Conservation (phyloP, 1,140 invertebrate species). For the Sminthurinus signatus region DNA sequence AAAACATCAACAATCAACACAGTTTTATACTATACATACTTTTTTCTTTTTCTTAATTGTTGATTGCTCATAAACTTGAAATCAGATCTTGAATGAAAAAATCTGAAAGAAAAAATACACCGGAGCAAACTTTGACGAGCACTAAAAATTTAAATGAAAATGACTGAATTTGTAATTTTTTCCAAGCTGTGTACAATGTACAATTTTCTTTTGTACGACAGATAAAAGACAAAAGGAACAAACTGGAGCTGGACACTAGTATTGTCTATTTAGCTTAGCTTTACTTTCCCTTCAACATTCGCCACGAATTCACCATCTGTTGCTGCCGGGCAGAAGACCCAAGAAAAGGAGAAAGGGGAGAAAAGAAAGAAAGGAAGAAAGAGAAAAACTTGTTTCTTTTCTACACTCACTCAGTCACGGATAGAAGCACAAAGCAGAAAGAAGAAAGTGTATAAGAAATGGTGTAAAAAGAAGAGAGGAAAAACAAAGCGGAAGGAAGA, state of each 20-base stretch:
- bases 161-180: background rate
- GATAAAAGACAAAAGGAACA: background rate
- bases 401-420: too few species aligned
- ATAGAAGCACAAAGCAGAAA: background rate
- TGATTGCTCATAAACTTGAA: too few species aligned
- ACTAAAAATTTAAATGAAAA: background rate
- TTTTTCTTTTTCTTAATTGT: too few species aligned
- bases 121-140: background rate
- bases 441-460: background rate
- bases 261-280: background rate
- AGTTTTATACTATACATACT: too few species aligned
- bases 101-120: too few species aligned
- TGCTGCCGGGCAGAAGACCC: constrained; percentile 5
- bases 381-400: background rate
- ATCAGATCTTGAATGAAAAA: too few species aligned
- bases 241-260: background rate
- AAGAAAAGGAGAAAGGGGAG: constrained; percentile 3
- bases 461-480: background rate
- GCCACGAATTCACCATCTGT: constrained; percentile 17
- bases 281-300: too few species aligned
- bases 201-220: background rate
- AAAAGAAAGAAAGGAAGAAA: background rate
- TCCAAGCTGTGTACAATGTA: background rate
- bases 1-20: too few species aligned
- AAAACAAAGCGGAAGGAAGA: background rate